A percentile compares a stretch with the other conserved stretches of the same genome.
phyloP scores from a whole-genome alignment of 2,888 invertebrate species.

The Drosophila paramelanica region DNA sequence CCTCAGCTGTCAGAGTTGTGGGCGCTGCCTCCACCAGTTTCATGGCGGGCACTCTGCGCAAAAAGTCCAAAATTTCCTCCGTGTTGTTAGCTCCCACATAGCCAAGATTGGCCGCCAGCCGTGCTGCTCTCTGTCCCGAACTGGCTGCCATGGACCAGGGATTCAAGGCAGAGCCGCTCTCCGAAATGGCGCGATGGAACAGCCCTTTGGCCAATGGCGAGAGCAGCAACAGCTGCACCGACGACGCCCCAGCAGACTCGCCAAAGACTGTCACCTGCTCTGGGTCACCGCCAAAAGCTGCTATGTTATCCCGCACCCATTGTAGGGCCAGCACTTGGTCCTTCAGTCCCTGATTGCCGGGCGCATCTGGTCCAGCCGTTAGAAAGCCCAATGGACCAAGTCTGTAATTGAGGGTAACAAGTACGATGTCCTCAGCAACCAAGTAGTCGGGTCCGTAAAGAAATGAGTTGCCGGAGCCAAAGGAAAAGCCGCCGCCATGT shows the following conservation, averaged over 20 bases:
- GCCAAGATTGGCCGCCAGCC: constrained; percentile 87
- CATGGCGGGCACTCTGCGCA: constrained; percentile 87
- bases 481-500: constrained; percentile 88
- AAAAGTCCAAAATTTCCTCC: constrained; percentile 86
- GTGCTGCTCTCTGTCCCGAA: constrained; percentile 86
- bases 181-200: constrained; percentile 88
- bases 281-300: constrained; percentile 87
- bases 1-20: constrained; percentile 86
- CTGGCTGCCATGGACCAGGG: constrained; percentile 87
- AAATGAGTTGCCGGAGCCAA: constrained; percentile 88
- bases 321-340: constrained; percentile 88
- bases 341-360: constrained; percentile 89
- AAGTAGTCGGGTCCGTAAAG: constrained; percentile 88
- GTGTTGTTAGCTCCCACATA: constrained; percentile 87
- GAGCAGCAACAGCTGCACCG: constrained; percentile 87
- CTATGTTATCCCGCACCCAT: constrained; percentile 88
- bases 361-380: constrained; percentile 88
- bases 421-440: constrained; percentile 87
- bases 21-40: constrained; percentile 87
- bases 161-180: constrained; percentile 87
- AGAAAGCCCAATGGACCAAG: constrained; percentile 88
- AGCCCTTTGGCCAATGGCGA: constrained; percentile 87
- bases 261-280: constrained; percentile 87
- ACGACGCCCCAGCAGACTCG: constrained; percentile 88
- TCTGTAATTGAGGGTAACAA: constrained; percentile 88